Percentiles rank a stretch among this genome's conserved stretches.
These are phyloP conservation scores for Xenus cinereus DNA, from an alignment of 2,113 vertebrate genomes.

Conservation along the genomic window DNA sequence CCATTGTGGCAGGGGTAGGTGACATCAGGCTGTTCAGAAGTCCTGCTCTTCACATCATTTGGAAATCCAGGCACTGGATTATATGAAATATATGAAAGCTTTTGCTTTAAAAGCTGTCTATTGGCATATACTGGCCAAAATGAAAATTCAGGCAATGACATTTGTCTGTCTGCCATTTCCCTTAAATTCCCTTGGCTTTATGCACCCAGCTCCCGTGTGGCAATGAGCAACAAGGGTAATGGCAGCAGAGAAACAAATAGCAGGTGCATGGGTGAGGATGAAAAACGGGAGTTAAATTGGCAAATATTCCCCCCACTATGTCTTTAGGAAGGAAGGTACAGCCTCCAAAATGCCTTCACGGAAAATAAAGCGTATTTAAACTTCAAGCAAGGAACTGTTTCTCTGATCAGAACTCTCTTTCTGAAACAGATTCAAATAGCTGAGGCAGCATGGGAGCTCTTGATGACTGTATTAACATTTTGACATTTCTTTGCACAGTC, in stretches of 20 bases:
- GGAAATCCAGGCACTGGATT: not conserved
- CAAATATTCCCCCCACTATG: not conserved
- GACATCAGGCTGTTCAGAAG: not conserved
- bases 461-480: conserved; percentile 48
- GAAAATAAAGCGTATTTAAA: conserved; percentile 6
- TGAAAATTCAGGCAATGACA: not conserved
- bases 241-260: not conserved
- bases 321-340: conserved; percentile 2
- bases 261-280: not conserved
- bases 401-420: not conserved
- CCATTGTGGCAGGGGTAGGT: not conserved
- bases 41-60: not conserved
- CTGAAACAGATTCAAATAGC: conserved; percentile 17
- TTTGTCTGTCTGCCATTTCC: not conserved
- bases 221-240: not conserved
- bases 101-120: not conserved
- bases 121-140: not conserved
- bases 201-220: not conserved
- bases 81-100: not conserved
- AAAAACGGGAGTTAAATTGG: not conserved
- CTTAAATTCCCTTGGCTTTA: not conserved
- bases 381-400: not conserved
- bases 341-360: not conserved
- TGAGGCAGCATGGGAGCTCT: conserved; percentile 15
- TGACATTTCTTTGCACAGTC: conserved; percentile 39